phyloP scores from a whole-genome alignment of 1,140 invertebrate species.

The Caenorhabditis inopinata region DNA sequence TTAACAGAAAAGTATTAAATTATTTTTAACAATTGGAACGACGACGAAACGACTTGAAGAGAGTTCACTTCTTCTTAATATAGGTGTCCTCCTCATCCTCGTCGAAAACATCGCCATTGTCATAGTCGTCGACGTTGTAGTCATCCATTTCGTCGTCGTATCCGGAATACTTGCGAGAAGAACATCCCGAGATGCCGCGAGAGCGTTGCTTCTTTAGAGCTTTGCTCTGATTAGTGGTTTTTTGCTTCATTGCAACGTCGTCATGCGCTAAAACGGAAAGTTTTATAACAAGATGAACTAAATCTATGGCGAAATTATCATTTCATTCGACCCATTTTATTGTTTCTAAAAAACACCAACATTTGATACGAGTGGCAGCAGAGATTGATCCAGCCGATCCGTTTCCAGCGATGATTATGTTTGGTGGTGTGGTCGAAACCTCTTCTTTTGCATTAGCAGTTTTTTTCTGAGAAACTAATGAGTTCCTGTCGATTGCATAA shows the following conservation, averaged over 20 bases:
- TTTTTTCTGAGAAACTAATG: background rate
- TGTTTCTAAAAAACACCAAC: too few species aligned
- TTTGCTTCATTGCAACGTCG: background rate
- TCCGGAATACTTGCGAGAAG: conserved; percentile 1
- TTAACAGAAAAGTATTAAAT: background rate
- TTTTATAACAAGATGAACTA: too few species aligned
- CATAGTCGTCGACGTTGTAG: background rate
- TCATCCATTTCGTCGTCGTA: background rate
- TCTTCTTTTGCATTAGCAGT: background rate
- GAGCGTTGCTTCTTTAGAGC: background rate
- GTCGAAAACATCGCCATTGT: background rate
- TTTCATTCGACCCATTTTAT: too few species aligned
- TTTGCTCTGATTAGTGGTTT: background rate
- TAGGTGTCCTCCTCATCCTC: conserved; percentile 10
- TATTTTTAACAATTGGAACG: background rate
- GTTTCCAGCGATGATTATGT: background rate
- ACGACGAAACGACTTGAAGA: background rate
- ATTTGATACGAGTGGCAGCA: background rate
- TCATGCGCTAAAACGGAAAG: background rate
- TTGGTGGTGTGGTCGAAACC: conserved; percentile 2
- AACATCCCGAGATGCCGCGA: conserved; percentile 12
- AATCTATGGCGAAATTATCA: too few species aligned
- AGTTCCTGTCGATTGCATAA: background rate
- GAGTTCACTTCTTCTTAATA: background rate
- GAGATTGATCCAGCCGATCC: background rate